These are phyloP conservation scores for Heliothis virescens DNA, from an alignment of 1,140 invertebrate genomes.

Conservation along the genomic window DNA sequence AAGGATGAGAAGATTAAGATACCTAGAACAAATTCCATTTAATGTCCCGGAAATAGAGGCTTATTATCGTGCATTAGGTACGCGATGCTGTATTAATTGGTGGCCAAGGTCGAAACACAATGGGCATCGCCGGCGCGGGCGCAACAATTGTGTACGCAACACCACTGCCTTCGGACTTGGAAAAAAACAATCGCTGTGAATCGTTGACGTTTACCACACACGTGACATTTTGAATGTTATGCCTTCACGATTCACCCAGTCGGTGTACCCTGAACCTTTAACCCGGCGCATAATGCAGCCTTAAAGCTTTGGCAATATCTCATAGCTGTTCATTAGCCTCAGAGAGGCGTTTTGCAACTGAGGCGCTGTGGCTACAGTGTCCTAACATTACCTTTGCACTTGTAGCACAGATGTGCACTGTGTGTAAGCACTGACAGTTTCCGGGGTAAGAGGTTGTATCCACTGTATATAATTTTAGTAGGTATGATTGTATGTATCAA, in stretches of 20 bases:
- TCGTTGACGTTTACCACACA: constrained; percentile 26
- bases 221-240: constrained; percentile 36
- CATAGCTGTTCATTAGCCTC: constrained; percentile 4
- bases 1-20: constrained; percentile 37
- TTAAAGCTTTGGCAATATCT: constrained; percentile 42
- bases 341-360: constrained; percentile 23
- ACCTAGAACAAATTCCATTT: constrained; percentile 48
- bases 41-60: constrained; percentile 54
- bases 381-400: not conserved
- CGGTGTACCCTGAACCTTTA: constrained; percentile 38
- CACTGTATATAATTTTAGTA: not conserved
- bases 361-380: not conserved
- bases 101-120: constrained; percentile 58
- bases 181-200: constrained; percentile 41
- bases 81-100: constrained; percentile 54
- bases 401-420: not conserved
- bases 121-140: constrained; percentile 45
- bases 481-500: constrained; percentile 10
- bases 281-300: constrained; percentile 22
- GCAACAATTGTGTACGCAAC: constrained; percentile 51
- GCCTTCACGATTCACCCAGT: constrained; percentile 15
- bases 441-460: constrained; percentile 4
- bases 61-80: constrained; percentile 54
- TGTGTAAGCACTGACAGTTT: constrained; percentile 7
- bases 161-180: constrained; percentile 12